Evolutionary conservation across 2,797 vertebrate species (phyloP).

Genomic region (Sebastes itinus): DNA sequence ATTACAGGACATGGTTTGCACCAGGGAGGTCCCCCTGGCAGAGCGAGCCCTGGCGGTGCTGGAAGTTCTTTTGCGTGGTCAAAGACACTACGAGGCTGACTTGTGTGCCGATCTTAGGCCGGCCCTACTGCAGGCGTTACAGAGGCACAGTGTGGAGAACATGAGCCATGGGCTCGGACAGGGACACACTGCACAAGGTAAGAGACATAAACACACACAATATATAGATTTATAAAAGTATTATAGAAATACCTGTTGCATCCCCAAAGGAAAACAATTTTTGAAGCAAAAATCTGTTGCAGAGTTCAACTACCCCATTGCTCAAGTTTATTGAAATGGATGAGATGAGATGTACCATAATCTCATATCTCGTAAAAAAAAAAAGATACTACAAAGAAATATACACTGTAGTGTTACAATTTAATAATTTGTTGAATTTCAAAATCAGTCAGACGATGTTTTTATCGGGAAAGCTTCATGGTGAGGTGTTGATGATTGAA

Average conservation of each 20-base stretch:
- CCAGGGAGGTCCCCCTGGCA: slow-evolving; percentile 78
- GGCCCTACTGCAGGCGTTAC: slow-evolving; percentile 87
- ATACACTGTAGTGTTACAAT: background rate
- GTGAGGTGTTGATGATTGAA: background rate
- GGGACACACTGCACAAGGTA: slow-evolving; percentile 47
- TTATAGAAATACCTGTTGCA: background rate
- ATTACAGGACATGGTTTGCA: slow-evolving; percentile 85
- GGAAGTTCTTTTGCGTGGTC: slow-evolving; percentile 76
- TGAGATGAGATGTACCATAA: background rate
- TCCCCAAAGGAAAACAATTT: background rate
- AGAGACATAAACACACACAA: background rate
- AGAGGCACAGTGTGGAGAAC: slow-evolving; percentile 73
- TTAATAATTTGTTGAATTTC: background rate
- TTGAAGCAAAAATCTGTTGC: background rate
- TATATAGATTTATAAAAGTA: background rate
- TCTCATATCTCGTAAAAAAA: no score
- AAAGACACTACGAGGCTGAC: slow-evolving; percentile 70
- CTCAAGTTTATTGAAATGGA: background rate
- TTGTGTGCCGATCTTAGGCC: slow-evolving; percentile 82
- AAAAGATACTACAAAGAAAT: background rate
- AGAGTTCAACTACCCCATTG: background rate
- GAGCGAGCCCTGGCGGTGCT: slow-evolving; percentile 81
- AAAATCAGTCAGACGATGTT: background rate
- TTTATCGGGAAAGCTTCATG: background rate
- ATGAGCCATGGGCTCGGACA: slow-evolving; percentile 23